Evolutionary conservation across 2,888 invertebrate species (phyloP).

Genomic region (Matsumyia berberina): DNA sequence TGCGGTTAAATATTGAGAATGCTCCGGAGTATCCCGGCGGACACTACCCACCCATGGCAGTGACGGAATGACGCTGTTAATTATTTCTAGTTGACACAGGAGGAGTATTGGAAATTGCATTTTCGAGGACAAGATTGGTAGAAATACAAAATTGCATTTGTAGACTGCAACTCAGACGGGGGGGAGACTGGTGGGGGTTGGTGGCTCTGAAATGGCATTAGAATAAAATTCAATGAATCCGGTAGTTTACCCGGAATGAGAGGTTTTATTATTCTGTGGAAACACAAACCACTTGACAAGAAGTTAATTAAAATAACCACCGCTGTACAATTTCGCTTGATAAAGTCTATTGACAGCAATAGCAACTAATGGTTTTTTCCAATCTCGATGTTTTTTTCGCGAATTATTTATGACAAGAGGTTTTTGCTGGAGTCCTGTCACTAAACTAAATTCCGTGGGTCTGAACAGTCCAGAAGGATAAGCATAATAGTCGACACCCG

Average conservation of each 20-base stretch:
- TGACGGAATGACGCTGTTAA: slow-evolving; percentile 70
- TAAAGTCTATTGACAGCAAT: no score
- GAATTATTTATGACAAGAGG: no score
- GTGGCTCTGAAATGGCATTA: background rate
- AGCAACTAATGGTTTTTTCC: no score
- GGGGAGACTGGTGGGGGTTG: slow-evolving; percentile 5
- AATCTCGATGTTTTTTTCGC: no score
- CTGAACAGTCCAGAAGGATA: no score
- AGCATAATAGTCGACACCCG: no score
- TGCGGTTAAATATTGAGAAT: slow-evolving; percentile 74
- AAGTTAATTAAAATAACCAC: no score
- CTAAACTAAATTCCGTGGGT: no score
- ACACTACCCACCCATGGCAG: slow-evolving; percentile 8
- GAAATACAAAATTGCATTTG: slow-evolving; percentile 58
- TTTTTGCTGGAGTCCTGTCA: no score
- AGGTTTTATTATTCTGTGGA: background rate
- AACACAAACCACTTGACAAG: background rate
- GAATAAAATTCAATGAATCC: background rate
- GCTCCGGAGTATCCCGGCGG: slow-evolving; percentile 23
- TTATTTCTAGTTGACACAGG: slow-evolving; percentile 68
- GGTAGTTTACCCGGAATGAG: no score
- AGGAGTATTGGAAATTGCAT: slow-evolving; percentile 67
- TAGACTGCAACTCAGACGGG: slow-evolving; percentile 54
- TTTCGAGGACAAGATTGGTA: slow-evolving; percentile 62
- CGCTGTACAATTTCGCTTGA: no score